Conservation (phyloP, 2,797 vertebrate genomes). For the Tamandua tetradactyla region DNA sequence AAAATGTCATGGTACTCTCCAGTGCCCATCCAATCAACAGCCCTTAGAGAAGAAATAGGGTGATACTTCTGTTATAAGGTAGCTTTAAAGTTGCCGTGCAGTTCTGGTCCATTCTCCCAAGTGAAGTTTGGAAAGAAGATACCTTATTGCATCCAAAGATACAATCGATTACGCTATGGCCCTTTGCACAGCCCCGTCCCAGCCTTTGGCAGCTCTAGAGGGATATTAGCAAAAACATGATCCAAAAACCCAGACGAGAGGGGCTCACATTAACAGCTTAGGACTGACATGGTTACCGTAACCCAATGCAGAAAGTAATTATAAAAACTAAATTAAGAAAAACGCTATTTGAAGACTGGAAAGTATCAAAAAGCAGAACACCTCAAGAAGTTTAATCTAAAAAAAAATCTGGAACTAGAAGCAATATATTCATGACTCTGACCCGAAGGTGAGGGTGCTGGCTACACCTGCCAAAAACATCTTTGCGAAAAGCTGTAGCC, state of each 20-base stretch:
- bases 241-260: neutral
- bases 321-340: neutral
- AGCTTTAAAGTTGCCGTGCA: neutral
- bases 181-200: neutral
- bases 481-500: neutral
- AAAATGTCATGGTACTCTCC: neutral
- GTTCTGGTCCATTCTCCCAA: neutral
- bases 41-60: neutral
- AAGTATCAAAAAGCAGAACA: neutral
- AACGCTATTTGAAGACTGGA: neutral
- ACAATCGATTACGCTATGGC: neutral
- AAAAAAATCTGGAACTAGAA: neutral
- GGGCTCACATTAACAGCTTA: neutral
- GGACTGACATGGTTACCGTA: neutral
- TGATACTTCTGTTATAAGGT: fast-evolving
- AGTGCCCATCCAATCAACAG: neutral
- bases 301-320: neutral
- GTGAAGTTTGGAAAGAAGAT: neutral
- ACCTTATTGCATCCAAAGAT: neutral
- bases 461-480: neutral
- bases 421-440: neutral
- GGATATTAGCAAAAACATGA: neutral
- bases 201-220: neutral
- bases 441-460: neutral
- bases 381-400: neutral